Evolutionary conservation across 2,888 invertebrate species (phyloP), one percentile per base, ranked within the genome.

Genomic region (Coremacera marginata): DNA sequence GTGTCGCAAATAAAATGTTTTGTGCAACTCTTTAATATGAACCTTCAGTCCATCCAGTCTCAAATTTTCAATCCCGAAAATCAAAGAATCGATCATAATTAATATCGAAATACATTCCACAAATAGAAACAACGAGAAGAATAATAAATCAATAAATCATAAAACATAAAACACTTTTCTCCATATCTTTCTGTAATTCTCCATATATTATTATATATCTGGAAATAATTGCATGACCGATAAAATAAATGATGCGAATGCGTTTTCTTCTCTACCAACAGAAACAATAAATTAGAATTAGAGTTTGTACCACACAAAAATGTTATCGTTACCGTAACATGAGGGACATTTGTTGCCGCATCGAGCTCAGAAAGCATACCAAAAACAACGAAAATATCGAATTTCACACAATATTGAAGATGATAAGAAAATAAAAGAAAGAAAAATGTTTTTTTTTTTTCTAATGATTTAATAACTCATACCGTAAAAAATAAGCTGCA

Each of bases 291-390:
- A 63, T 63, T 63, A 63, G n/a, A 63, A 63, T 63, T 63, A 31
- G 31, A n/a, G 9, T 63, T 27, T 16, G n/a, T 63, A 4, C 31
- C 63, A 63, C 31, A 31, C 14, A 8, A 22, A 27, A 22, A 25
- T n/a, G 14, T 8, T 16, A 22, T n/a, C n/a, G n/a, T n/a, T n/a
- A 51, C 51, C n/a, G 4, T 19, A 27, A 5, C 31, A 68, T 51
- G 68, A 68, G 68, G 68, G 68, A 51, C 68, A 68, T 68, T 68
- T 68, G 49, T 51, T 27, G 68, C 44, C 22, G 68, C 68, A 51
- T 27, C 49, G 25, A 51, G 14, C 3, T 14, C 51, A 49, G 19
- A 68, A 22, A 8, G 22, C 68, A 16, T 62, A 25, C 68, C 25
- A n/a, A 63, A 14, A 22, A 19, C 44, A 5, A 44, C 19, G 25